phyloP scores from a whole-genome alignment of 2,113 vertebrate species.

The Aegotheles bennettii region DNA sequence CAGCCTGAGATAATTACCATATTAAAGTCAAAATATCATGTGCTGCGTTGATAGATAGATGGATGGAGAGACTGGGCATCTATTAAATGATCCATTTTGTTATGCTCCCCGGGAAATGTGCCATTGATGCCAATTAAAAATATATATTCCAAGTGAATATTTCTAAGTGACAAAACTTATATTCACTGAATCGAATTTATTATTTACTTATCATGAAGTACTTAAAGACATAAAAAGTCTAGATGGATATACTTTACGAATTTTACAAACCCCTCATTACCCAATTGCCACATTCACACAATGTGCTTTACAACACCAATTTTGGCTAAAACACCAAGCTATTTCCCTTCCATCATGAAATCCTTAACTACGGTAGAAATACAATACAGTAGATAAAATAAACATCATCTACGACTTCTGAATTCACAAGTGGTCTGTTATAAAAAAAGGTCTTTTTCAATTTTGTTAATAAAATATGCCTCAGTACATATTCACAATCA shows the following conservation, averaged over 20 bases:
- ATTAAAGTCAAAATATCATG: conserved; percentile 86
- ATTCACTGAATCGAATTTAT: conserved; percentile 75
- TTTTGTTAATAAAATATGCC: conserved; percentile 24
- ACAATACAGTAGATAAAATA: background rate
- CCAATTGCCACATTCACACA: background rate
- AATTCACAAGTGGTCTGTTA: background rate
- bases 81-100: conserved; percentile 85
- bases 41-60: conserved; percentile 80
- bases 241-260: conserved; percentile 6
- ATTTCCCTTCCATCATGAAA: conserved; percentile 11
- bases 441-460: background rate
- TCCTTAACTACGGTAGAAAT: background rate
- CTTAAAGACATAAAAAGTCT: conserved; percentile 62
- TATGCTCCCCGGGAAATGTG: conserved; percentile 79
- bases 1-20: conserved; percentile 85
- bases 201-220: conserved; percentile 77
- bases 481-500: conserved; percentile 43
- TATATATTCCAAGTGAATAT: conserved; percentile 77
- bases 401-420: background rate
- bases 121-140: conserved; percentile 84
- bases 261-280: conserved; percentile 58
- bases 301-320: background rate
- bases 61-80: conserved; percentile 81
- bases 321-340: background rate
- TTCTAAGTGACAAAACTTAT: conserved; percentile 76